Evolutionary conservation across 1,140 invertebrate species (phyloP).

Genomic region (Drosophila kanapiae): DNA sequence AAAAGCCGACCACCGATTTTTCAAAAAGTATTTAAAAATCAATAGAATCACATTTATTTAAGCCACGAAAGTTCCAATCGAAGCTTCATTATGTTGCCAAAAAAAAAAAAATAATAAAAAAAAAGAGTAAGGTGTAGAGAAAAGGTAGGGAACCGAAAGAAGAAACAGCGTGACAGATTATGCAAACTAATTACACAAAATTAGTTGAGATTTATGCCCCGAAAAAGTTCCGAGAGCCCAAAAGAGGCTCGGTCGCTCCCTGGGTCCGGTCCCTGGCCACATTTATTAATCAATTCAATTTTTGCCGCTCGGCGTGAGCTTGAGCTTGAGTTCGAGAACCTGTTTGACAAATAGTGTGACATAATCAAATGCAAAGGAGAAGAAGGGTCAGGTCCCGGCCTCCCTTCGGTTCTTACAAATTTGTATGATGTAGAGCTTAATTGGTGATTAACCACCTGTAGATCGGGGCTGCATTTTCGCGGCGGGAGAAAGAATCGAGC

Average conservation of each 20-base stretch:
- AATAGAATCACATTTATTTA: constrained; percentile 76
- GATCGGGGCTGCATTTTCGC: constrained; percentile 70
- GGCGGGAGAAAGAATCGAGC: constrained; percentile 16
- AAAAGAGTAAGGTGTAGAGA: not conserved
- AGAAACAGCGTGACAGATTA: constrained; percentile 76
- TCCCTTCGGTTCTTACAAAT: constrained; percentile 67
- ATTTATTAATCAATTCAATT: constrained; percentile 80
- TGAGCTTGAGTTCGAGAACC: constrained; percentile 39
- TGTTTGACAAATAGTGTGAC: constrained; percentile 79
- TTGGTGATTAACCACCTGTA: constrained; percentile 84
- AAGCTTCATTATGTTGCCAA: constrained; percentile 60
- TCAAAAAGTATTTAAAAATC: constrained; percentile 55
- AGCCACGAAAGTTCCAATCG: constrained; percentile 56
- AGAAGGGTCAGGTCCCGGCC: constrained; percentile 30
- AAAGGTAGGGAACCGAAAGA: constrained; percentile 45
- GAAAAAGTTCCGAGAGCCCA: constrained; percentile 32
- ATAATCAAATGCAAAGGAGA: constrained; percentile 57
- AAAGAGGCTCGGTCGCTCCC: constrained; percentile 19
- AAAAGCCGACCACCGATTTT: constrained; percentile 64
- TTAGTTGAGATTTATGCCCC: constrained; percentile 80
- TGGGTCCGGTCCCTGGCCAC: constrained; percentile 23
- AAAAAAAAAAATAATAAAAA: constrained; percentile 44
- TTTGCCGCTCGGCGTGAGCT: constrained; percentile 66
- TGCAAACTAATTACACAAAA: constrained; percentile 83
- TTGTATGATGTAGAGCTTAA: constrained; percentile 83